Percentiles rank a stretch among this genome's conserved stretches.
Conservation (phyloP, 2,888 invertebrate species). For the Empis stercorea region DNA sequence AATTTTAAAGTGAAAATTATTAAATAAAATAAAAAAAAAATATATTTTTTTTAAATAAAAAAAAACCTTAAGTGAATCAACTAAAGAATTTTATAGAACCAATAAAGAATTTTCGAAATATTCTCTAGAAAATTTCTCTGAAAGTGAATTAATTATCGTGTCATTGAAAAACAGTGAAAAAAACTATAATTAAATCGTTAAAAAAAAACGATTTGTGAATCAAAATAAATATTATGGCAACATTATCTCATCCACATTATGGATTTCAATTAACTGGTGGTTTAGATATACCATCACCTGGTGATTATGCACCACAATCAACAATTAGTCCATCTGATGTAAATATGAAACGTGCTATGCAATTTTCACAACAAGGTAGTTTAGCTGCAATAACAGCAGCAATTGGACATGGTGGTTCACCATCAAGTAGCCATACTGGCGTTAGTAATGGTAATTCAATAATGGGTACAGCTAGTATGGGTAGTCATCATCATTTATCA, state of each 20-base stretch:
- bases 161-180: no score
- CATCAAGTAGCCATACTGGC: conserved; percentile 28
- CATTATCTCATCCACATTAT: conserved; percentile 35
- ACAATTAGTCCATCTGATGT: conserved; percentile 28
- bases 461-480: conserved; percentile 29
- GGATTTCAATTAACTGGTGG: conserved; percentile 35
- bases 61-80: no score
- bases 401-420: conserved; percentile 27
- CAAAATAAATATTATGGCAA: conserved; percentile 29
- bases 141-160: no score
- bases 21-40: neutral
- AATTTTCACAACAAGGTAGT: conserved; percentile 31
- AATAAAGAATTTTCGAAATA: no score
- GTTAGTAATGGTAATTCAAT: conserved; percentile 21
- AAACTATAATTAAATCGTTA: no score
- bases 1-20: neutral
- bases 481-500: conserved; percentile 28
- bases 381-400: conserved; percentile 31
- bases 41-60: neutral
- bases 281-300: conserved; percentile 31
- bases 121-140: no score
- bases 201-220: neutral
- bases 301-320: conserved; percentile 31
- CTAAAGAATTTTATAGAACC: no score
- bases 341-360: conserved; percentile 35